These are phyloP conservation scores for Norana najaformis DNA, from an alignment of 2,888 invertebrate genomes.

Conservation along the genomic window DNA sequence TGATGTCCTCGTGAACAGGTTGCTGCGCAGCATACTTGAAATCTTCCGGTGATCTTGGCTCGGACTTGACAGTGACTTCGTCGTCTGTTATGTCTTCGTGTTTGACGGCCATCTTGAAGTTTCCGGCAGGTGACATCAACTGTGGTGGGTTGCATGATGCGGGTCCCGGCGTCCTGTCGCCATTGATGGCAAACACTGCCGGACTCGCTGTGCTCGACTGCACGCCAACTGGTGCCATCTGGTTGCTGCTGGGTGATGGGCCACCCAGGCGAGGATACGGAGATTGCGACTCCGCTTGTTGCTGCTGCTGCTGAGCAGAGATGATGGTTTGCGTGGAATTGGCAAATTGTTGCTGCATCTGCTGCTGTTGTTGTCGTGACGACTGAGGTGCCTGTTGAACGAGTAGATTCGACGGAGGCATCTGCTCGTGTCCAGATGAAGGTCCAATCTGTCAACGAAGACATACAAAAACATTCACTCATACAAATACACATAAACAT, in stretches of 20 bases:
- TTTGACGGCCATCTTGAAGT: constrained; percentile 23
- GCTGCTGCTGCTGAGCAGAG: not conserved
- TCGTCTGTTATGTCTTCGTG: constrained; percentile 34
- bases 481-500: too few species aligned
- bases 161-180: not conserved
- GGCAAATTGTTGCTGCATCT: not conserved
- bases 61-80: constrained; percentile 30
- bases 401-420: constrained; percentile 8
- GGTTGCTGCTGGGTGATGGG: constrained; percentile 18
- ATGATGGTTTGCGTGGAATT: not conserved
- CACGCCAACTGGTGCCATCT: not conserved
- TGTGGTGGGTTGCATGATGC: not conserved
- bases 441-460: not conserved
- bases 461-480: too few species aligned
- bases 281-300: not conserved
- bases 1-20: constrained; percentile 33
- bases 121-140: not conserved
- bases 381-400: not conserved
- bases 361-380: not conserved
- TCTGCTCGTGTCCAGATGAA: not conserved
- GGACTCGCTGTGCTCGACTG: not conserved
- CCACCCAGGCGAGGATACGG: constrained; percentile 6
- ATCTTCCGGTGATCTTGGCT: constrained; percentile 30
- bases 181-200: not conserved
- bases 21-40: constrained; percentile 26